Percentiles rank a stretch among this genome's conserved stretches.
phyloP scores from a whole-genome alignment of 2,888 invertebrate species.

The Doris montereyensis region DNA sequence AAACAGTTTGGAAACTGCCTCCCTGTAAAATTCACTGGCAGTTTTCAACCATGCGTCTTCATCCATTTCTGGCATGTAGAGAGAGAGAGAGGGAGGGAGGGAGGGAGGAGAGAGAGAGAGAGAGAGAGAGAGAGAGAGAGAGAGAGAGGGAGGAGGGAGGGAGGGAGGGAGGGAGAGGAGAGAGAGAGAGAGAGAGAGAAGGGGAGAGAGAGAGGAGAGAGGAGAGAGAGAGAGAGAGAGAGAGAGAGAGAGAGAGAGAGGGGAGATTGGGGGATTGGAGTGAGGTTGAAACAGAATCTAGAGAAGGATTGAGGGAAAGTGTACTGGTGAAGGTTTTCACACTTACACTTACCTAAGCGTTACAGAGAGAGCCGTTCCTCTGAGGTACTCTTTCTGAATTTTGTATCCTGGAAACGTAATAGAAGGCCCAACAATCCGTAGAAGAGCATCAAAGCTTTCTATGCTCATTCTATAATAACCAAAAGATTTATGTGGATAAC shows the following conservation, averaged over 20 bases:
- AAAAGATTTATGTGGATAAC: too few relatives aligned
- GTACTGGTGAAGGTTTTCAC: neutral
- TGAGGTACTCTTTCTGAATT: too few relatives aligned
- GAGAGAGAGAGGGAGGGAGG: neutral
- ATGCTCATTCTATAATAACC: too few relatives aligned
- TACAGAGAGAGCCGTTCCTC: too few relatives aligned
- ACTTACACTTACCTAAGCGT: too few relatives aligned
- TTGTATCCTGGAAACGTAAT: too few relatives aligned
- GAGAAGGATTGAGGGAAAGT: neutral
- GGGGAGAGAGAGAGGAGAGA: conserved; percentile 30
- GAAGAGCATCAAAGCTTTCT: too few relatives aligned
- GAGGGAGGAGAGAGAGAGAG: conserved; percentile 5
- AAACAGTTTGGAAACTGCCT: neutral
- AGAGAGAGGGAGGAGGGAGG: conserved; percentile 9
- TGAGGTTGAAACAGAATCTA: neutral
- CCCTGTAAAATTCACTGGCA: too few relatives aligned
- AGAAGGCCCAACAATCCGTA: too few relatives aligned
- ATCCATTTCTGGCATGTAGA: too few relatives aligned
- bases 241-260: neutral
- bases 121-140: conserved; percentile 22
- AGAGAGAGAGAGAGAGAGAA: conserved; percentile 17
- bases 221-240: conserved; percentile 34
- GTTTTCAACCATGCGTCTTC: too few relatives aligned
- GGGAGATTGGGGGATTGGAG: neutral
- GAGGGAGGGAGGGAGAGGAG: neutral